phyloP scores from a whole-genome alignment of 2,888 invertebrate genomes.

The Rutpela maculata region DNA sequence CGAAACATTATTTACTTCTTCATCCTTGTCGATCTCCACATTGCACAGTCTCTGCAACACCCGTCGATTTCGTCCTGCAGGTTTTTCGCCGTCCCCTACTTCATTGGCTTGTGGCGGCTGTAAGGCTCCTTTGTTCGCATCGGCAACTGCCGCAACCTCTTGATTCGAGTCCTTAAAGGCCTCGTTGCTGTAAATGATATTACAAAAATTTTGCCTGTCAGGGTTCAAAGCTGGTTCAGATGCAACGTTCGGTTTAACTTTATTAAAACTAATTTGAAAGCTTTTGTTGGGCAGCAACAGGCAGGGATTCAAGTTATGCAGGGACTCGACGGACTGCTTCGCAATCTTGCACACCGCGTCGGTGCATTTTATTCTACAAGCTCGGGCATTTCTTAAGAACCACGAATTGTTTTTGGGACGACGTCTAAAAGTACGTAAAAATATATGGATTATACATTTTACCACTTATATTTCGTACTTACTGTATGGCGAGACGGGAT shows the following conservation, averaged over 20 bases:
- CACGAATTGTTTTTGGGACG: slow-evolving; percentile 54
- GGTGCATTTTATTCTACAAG: slow-evolving; percentile 55
- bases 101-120: not conserved
- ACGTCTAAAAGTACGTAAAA: slow-evolving; percentile 35
- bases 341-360: slow-evolving; percentile 56
- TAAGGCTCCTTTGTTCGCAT: slow-evolving; percentile 4
- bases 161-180: slow-evolving; percentile 67
- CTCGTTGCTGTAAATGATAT: slow-evolving; percentile 60
- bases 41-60: not conserved
- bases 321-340: slow-evolving; percentile 51
- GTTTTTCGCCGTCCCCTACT: not conserved
- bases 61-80: slow-evolving; percentile 1
- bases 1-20: not conserved
- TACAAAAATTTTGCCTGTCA: slow-evolving; percentile 16
- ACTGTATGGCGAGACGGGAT: slow-evolving; percentile 32
- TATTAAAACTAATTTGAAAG: slow-evolving; percentile 51
- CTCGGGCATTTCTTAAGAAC: slow-evolving; percentile 56
- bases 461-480: not conserved
- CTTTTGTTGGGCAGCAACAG: slow-evolving; percentile 46
- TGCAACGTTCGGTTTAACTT: not conserved
- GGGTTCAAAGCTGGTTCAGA: not conserved
- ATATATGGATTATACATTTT: not conserved
- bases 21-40: not conserved
- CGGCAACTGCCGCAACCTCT: not conserved
- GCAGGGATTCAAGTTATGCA: slow-evolving; percentile 50